Percentiles rank a stretch among this genome's conserved stretches.
Evolutionary conservation across 2,888 invertebrate species (phyloP).

Genomic region (Trissolcus japonicus): DNA sequence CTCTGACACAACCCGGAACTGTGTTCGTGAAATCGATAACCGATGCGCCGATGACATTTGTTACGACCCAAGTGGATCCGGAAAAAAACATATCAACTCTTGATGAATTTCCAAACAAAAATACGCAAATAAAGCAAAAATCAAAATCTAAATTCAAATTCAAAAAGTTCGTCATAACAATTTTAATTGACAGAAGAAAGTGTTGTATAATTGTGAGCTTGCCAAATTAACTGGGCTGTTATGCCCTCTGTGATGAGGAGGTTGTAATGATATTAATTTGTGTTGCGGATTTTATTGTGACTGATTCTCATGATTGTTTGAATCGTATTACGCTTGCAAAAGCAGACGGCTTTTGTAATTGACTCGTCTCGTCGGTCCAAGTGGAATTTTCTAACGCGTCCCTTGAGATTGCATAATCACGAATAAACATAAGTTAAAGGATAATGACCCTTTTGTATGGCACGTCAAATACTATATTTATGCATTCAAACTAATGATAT

Average conservation of each 20-base stretch:
- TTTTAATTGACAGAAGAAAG: background rate
- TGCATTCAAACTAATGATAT: slow-evolving; percentile 30
- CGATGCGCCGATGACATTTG: slow-evolving; percentile 27
- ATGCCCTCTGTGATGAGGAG: slow-evolving; percentile 28
- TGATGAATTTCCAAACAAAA: background rate
- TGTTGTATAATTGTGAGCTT: background rate
- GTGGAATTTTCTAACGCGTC: slow-evolving; percentile 53
- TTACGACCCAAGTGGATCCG: slow-evolving; percentile 14
- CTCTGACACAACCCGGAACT: slow-evolving; percentile 1
- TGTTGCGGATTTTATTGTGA: slow-evolving; percentile 42
- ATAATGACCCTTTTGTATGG: slow-evolving; percentile 52
- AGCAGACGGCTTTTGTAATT: slow-evolving; percentile 49
- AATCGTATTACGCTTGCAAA: slow-evolving; percentile 49
- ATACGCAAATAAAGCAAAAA: background rate
- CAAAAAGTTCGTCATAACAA: background rate
- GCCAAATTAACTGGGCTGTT: slow-evolving; percentile 7
- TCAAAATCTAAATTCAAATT: slow-evolving; percentile 7
- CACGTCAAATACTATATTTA: slow-evolving; percentile 46
- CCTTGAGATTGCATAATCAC: slow-evolving; percentile 49
- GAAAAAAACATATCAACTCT: slow-evolving; percentile 34
- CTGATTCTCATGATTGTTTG: slow-evolving; percentile 48
- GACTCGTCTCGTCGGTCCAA: slow-evolving; percentile 52
- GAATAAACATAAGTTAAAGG: slow-evolving; percentile 51
- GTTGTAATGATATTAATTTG: slow-evolving; percentile 45
- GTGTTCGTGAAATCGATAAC: slow-evolving; percentile 34